Percentiles rank a stretch among this genome's conserved stretches.
phyloP scores from a whole-genome alignment of 64 coral and sea anemone genomes.

The Montipora efflorescens region DNA sequence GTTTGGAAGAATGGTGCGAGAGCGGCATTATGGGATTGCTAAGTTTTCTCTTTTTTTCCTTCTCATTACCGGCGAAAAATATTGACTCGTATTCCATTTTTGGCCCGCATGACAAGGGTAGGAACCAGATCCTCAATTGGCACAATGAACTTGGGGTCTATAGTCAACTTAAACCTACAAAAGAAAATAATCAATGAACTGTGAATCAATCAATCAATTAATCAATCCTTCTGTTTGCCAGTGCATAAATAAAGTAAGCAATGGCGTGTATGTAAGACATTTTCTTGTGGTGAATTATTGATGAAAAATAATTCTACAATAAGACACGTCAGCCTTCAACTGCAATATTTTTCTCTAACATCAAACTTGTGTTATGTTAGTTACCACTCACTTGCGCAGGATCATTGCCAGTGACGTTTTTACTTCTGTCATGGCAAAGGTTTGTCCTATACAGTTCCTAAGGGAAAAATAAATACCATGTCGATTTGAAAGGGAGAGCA shows the following conservation, averaged over 20 bases:
- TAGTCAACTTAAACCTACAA: constrained; percentile 61
- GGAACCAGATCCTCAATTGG: constrained; percentile 59
- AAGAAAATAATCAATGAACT: not conserved
- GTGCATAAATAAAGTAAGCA: too few relatives aligned
- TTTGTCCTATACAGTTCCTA: constrained; percentile 72
- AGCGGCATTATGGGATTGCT: too few relatives aligned
- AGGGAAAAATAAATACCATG: not conserved
- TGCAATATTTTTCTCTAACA: too few relatives aligned
- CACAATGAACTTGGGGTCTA: constrained; percentile 27
- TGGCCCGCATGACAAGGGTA: constrained; percentile 55
- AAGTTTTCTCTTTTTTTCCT: too few relatives aligned
- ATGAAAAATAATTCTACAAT: too few relatives aligned
- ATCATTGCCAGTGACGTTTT: constrained; percentile 47
- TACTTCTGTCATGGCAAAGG: constrained; percentile 42
- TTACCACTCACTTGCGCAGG: constrained; percentile 55
- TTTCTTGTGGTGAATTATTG: too few relatives aligned
- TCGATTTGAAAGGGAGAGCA: too few relatives aligned
- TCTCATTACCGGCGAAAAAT: constrained; percentile 28
- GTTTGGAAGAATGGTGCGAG: too few relatives aligned
- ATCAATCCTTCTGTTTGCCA: not conserved
- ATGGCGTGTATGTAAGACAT: too few relatives aligned
- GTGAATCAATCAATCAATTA: too few relatives aligned
- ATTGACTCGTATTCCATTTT: constrained; percentile 51
- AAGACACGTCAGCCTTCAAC: too few relatives aligned
- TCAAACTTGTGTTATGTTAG: too few relatives aligned